A percentile compares a stretch with the other conserved stretches of the same genome.
These are phyloP conservation scores for Pseudorhombus dupliciocellatus DNA, from an alignment of 2,113 vertebrate genomes.

Conservation along the genomic window DNA sequence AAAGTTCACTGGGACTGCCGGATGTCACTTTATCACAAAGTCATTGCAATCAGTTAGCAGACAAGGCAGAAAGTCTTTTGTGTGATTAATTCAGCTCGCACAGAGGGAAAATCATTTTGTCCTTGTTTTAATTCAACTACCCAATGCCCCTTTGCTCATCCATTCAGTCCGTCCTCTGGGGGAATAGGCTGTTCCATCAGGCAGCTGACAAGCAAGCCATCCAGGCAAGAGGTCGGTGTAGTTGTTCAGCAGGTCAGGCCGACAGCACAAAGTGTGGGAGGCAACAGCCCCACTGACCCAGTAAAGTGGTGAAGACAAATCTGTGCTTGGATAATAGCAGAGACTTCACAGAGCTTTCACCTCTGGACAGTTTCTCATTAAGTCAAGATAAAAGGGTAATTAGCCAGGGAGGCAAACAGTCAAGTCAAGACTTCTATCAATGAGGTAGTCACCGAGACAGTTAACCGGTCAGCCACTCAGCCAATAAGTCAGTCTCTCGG, in stretches of 20 bases:
- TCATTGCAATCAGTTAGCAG: slow-evolving; percentile 7
- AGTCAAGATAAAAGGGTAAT: background rate
- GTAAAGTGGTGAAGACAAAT: slow-evolving; percentile 14
- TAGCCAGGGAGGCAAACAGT: background rate
- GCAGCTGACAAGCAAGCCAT: slow-evolving; percentile 29
- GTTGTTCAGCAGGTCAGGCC: slow-evolving; percentile 27
- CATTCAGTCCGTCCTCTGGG: slow-evolving; percentile 43
- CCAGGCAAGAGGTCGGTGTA: slow-evolving; percentile 27
- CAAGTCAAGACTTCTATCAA: slow-evolving; percentile 9
- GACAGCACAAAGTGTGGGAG: slow-evolving; percentile 35
- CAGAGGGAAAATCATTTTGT: slow-evolving; percentile 20
- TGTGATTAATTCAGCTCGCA: slow-evolving; percentile 37
- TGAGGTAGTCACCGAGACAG: background rate
- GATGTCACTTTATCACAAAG: slow-evolving; percentile 17
- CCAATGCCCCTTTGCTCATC: slow-evolving; percentile 42
- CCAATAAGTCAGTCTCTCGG: slow-evolving; percentile 22
- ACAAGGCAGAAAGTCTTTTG: slow-evolving; percentile 23
- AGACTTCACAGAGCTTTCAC: background rate
- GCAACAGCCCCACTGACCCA: slow-evolving; percentile 24
- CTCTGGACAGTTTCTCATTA: background rate
- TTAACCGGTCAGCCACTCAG: slow-evolving; percentile 13
- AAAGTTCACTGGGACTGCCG: slow-evolving; percentile 3
- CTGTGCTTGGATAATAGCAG: background rate
- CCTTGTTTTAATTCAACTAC: slow-evolving; percentile 46
- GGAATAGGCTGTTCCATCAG: slow-evolving; percentile 35